Percentiles rank a stretch among this genome's conserved stretches.
Conservation (phyloP, 1,140 invertebrate species). For the Hermetia illucens region DNA sequence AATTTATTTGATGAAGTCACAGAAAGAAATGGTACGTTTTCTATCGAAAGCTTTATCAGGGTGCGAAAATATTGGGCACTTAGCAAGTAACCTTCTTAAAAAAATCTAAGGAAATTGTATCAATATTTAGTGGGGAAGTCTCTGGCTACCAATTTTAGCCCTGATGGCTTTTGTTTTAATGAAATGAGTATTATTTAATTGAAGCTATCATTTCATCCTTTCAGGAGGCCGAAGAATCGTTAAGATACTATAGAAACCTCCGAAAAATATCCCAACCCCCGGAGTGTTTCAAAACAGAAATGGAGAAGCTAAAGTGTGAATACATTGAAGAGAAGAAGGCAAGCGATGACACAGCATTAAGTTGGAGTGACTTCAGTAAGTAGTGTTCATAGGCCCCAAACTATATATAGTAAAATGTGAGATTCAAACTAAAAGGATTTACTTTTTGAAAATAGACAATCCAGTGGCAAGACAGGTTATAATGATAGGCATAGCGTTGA, state of each 20-base stretch:
- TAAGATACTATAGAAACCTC: conserved; percentile 23
- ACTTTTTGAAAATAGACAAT: no score
- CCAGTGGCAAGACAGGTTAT: no score
- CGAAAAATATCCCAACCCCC: conserved; percentile 10
- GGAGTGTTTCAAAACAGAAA: conserved; percentile 16
- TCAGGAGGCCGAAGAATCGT: conserved; percentile 17
- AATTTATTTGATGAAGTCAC: conserved; percentile 33
- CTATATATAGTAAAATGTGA: no score
- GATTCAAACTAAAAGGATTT: no score
- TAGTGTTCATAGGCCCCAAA: no score
- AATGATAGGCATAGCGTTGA: conserved; percentile 18
- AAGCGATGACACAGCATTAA: not conserved
- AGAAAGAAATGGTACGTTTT: conserved; percentile 31
- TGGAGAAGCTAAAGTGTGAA: conserved; percentile 13
- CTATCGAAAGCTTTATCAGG: conserved; percentile 19
- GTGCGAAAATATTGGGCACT: conserved; percentile 31
- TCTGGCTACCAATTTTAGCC: no score
- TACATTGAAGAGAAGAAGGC: not conserved
- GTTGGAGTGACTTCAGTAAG: conserved; percentile 20
- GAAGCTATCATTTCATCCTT: no score
- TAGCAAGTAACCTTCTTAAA: no score
- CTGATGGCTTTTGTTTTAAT: no score
- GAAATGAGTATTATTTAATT: no score
- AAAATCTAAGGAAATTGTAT: no score
- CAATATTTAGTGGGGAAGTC: no score